Base-by-base conservation (phyloP, 2,113 vertebrate species). In the Edolisoma coerulescens region DNA sequence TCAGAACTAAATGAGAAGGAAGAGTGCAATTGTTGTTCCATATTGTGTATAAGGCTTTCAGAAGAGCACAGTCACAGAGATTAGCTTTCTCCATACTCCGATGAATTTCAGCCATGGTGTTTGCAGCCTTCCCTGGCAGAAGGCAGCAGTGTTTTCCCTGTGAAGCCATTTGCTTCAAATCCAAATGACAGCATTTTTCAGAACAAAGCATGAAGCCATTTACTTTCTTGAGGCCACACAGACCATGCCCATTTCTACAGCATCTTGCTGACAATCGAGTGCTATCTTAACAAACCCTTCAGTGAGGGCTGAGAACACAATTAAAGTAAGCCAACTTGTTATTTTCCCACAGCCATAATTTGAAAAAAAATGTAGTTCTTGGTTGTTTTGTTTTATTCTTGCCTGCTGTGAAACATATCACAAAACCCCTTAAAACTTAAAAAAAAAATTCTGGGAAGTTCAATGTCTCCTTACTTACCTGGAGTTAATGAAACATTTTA, bases 81-180 rank as follows among this genome's bases (percentile, higher is more conserved):
- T 82, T 54, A 50, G 7, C 71, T 92, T 86, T 76, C 76, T 79
- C 67, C 33, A 28, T 39, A 59, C 63, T 59, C 84, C 52, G 57
- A 77, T 53, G 41, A 85, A 41, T 86, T 88, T 90, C 67, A 79
- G 5, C 59, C 19, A 14, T 16, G 17, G 24, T 64, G 44, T 85
- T 95, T 92, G 61, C 67, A 94, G 63, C 41, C 23, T 28, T 75
- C 39, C 49, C 71, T 95, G 80, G 91, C 83, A 89, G 57, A 95
- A 86, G 52, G 6, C 5, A 11, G 53, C 35, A 78, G 28, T 56
- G 49, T 90, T 92, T 93, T 88, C 70, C 84, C 79, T 69, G 41
- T 80, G 85, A 93, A 93, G 67, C 32, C 42, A 56, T 76, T 95
- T 93, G 82, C 32, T 92, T 74, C n/a, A 61, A 76, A 64, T 69